Conservation (phyloP, 1,140 invertebrate species). For the Phymastichus coffea region DNA sequence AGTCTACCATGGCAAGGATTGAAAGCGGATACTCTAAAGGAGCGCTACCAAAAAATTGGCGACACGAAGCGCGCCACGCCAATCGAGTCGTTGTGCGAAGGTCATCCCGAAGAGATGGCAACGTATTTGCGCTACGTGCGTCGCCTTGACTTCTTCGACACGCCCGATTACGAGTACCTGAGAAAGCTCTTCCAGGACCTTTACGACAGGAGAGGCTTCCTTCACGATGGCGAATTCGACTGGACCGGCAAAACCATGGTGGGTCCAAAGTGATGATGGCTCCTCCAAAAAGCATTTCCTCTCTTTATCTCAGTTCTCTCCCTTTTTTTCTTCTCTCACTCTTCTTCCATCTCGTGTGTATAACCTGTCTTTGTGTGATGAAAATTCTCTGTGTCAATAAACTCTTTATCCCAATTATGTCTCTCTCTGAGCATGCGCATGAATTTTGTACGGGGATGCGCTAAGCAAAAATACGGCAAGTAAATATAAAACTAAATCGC, state of each 20-base stretch:
- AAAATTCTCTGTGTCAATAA: background rate
- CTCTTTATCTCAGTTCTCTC: too few species aligned
- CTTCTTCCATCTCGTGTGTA: background rate
- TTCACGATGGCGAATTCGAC: constrained; percentile 95
- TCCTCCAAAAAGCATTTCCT: background rate
- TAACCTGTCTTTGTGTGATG: background rate
- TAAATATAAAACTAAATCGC: too few species aligned
- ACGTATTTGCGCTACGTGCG: constrained; percentile 97
- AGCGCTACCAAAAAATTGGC: constrained; percentile 99
- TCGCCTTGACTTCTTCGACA: constrained; percentile 98
- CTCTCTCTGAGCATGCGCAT: constrained; percentile 24
- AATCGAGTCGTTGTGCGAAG: constrained; percentile 96
- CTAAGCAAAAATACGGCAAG: too few species aligned
- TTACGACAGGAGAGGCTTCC: constrained; percentile 89
- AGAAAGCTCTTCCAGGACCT: constrained; percentile 93
- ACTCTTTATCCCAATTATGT: background rate
- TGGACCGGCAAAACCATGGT: constrained; percentile 97
- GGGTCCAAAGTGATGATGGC: constrained; percentile 44
- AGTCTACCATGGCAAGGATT: constrained; percentile 99
- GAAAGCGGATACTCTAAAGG: constrained; percentile 98
- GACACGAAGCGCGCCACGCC: constrained; percentile 98
- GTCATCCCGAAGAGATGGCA: constrained; percentile 96
- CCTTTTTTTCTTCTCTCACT: constrained; percentile 10
- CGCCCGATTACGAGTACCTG: constrained; percentile 98
- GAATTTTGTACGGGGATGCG: too few species aligned